These are phyloP conservation scores for Schlechtendalia chinensis DNA, from an alignment of 1,140 invertebrate species.

Conservation along the genomic window DNA sequence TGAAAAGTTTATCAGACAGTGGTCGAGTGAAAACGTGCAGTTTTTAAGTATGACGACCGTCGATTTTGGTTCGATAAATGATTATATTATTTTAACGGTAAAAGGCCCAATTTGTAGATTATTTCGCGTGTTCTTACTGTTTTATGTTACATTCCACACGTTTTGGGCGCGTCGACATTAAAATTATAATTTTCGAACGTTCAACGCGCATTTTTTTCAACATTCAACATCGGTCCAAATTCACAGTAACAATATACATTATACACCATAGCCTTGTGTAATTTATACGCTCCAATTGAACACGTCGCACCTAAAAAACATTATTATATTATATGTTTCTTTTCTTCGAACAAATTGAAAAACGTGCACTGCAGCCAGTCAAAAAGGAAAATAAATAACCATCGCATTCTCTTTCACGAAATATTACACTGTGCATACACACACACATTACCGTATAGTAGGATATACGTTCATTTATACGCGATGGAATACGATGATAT, in stretches of 20 bases:
- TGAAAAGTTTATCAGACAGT: no score
- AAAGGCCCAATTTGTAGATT: no score
- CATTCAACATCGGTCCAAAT: neutral
- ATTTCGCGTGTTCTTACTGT: no score
- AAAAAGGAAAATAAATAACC: neutral
- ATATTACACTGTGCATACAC: neutral
- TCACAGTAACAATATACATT: neutral
- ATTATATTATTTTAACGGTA: no score
- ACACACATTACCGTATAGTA: no score
- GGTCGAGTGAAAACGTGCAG: no score
- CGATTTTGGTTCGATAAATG: no score
- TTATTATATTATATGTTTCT: neutral
- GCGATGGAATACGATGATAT: no score
- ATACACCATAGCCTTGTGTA: neutral
- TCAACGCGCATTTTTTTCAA: no score
- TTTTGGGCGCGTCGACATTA: neutral
- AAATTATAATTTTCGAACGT: neutral
- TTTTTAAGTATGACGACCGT: no score
- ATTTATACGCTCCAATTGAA: neutral
- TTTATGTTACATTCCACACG: no score
- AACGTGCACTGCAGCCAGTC: neutral
- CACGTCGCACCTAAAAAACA: neutral
- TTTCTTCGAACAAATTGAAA: constrained; percentile 1
- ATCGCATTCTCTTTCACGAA: neutral
- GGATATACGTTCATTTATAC: neutral